Evolutionary conservation across 1,140 invertebrate species (phyloP), one percentile per base, ranked within the genome.

Genomic region (Helicoverpa zea): DNA sequence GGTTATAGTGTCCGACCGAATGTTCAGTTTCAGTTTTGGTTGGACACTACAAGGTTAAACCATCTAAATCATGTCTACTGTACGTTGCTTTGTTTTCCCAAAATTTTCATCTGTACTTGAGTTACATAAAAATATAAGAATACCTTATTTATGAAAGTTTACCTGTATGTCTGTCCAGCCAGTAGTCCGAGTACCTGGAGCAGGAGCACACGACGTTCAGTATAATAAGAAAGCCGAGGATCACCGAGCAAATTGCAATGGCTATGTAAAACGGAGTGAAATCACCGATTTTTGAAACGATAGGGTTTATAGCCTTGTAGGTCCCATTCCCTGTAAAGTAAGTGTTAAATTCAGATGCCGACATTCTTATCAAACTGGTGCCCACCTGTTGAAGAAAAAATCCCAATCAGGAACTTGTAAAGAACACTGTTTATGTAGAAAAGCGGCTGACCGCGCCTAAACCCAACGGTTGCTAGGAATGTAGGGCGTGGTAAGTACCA

Each of bases 111-210:
- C 16, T 56, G 30, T 2, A 35, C n/a, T 56, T n/a, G 4, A 16
- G 54, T 16, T 56, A 35, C 54, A 56, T 16, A 61, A 30, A 12
- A 61, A 29, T 9, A 61, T 9, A 29, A 29, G 11, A 30, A 18
- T 29, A 63, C 23, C 23, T 23, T 10, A 7, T 64, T 30, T 61
- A 13, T 30, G 58, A 61, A 68, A 3, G 1, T 81, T 95, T 92
- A 97, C 97, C 97, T 82, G 98, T 98, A 87, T 98, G 97, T 85
- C 96, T 96, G 90, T 98, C 97, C 72, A 97, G 96, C 98, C 98
- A 98, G 84, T 98, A 98, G 51, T 96, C 92, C 56, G 96, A 96
- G 89, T 98, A 96, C 83, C 96, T 96, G 2, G 97, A 98, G 88
- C 97, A 98, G 89, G 97, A 98, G 86, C 97, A 96, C 59, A 97